A percentile compares a stretch with the other conserved stretches of the same genome.
Evolutionary conservation across 2,797 vertebrate species (phyloP).

Genomic region (Neoniphon sammara): DNA sequence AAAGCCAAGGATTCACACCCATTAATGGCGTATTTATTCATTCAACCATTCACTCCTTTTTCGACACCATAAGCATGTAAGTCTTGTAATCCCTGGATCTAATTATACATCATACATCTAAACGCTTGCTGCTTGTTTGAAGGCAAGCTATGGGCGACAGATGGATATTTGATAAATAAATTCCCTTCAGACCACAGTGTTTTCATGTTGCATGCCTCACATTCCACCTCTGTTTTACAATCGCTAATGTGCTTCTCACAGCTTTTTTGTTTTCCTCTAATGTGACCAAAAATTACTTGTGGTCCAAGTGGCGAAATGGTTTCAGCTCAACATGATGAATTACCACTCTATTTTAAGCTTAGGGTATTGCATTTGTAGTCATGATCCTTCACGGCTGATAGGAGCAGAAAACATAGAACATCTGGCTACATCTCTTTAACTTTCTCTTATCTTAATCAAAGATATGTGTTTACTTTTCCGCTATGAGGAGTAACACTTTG

Average conservation of each 20-base stretch:
- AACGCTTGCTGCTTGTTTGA: slow-evolving; percentile 70
- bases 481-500: slow-evolving; percentile 31
- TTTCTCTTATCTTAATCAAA: slow-evolving; percentile 40
- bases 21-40: slow-evolving; percentile 3
- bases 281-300: slow-evolving; percentile 76
- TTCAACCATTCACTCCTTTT: slow-evolving; percentile 7
- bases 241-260: slow-evolving; percentile 78
- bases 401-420: slow-evolving; percentile 49
- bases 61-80: slow-evolving; percentile 35
- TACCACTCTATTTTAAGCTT: slow-evolving; percentile 66
- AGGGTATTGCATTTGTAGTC: slow-evolving; percentile 23
- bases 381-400: slow-evolving; percentile 36
- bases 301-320: slow-evolving; percentile 67
- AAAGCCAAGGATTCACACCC: slow-evolving; percentile 17
- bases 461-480: slow-evolving; percentile 25
- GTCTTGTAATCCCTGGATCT: slow-evolving; percentile 62
- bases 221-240: slow-evolving; percentile 84
- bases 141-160: slow-evolving; percentile 75
- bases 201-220: slow-evolving; percentile 81
- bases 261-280: slow-evolving; percentile 76
- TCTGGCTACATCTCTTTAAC: slow-evolving; percentile 40
- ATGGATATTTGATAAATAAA: slow-evolving; percentile 81
- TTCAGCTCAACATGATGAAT: slow-evolving; percentile 69
- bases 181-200: slow-evolving; percentile 78
- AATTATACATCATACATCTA: slow-evolving; percentile 75